A percentile compares a stretch with the other conserved stretches of the same genome.
phyloP scores from a whole-genome alignment of 1,140 invertebrate species.

The Aricia agestis region DNA sequence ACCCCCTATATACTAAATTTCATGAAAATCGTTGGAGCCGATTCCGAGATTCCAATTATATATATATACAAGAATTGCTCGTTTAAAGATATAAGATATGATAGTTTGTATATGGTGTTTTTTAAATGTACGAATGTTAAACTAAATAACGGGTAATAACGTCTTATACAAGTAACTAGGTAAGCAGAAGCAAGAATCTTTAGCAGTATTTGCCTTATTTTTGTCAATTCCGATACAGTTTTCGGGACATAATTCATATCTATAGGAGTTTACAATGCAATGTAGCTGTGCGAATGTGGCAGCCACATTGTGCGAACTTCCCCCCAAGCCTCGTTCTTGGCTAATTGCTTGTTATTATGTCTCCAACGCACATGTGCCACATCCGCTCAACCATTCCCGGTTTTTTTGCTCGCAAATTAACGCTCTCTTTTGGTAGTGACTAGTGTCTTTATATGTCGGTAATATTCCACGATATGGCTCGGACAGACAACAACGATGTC shows the following conservation, averaged over 20 bases:
- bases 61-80: no score
- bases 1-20: no score
- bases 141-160: no score
- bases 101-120: no score
- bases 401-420: slow-evolving; percentile 38
- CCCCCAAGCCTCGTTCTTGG: slow-evolving; percentile 42
- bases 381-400: slow-evolving; percentile 50
- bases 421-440: slow-evolving; percentile 29
- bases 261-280: background rate
- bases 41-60: no score
- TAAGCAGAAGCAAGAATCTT: background rate
- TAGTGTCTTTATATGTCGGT: slow-evolving; percentile 23
- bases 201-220: background rate
- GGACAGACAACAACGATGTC: slow-evolving; percentile 14
- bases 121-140: no score
- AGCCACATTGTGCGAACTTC: slow-evolving; percentile 65
- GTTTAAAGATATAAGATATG: no score
- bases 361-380: slow-evolving; percentile 66
- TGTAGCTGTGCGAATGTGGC: slow-evolving; percentile 36
- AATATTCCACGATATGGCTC: slow-evolving; percentile 17
- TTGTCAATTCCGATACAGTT: background rate
- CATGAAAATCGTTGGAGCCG: no score
- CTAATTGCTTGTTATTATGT: slow-evolving; percentile 69
- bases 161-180: no score
- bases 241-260: background rate